Base-by-base conservation (phyloP, 2,113 vertebrate species). In the Garra rufa region DNA sequence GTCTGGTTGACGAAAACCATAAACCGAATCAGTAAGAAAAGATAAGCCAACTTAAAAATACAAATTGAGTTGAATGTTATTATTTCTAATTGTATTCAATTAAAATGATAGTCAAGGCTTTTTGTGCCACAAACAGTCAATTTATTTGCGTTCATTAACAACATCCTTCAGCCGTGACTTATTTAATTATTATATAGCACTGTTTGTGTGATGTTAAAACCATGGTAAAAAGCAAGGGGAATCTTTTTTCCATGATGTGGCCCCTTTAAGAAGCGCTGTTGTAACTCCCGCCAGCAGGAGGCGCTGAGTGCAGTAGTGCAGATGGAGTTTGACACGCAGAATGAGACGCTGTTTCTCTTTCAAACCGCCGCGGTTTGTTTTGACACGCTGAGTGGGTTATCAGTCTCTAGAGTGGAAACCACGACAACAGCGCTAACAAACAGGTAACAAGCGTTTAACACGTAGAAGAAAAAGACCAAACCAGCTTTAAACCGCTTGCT, bases 301-400 rank as follows among this genome's bases (percentile, higher is more conserved):
- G 43, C 57, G 78, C 9, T 65, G 26, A 19, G 61, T 43, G 26
- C 43, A 34, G 15, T 9, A 1, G 61, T 9, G 19, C 43, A 50
- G 41, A 14, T 1, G 9, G 9, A 21, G 43, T 3, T 7, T 38
- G 5, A 46, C 43, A 2, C 78, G 61, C 38, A 46, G 78, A 67
- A 34, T 5, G 26, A 67, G 77, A 28, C 57, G 17, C 55, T 9
- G 13, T 5, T 48, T 11, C 43, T 28, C 34, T 78, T 80, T 81
- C 61, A 81, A 81, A 81, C 78, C 78, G 24, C 78, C 43, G 78
- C 78, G 78, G 78, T 81, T 67, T 81, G 78, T 81, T 67, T 50
- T 81, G 24, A 46, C 15, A 4, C 41, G 77, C 26, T 34, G 55
- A 2, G 52, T 63, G 30, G 11, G 28, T 76, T 6, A 55, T 77